Evolutionary conservation across 2,888 invertebrate genomes (phyloP).

Genomic region (Meloe dianella): DNA sequence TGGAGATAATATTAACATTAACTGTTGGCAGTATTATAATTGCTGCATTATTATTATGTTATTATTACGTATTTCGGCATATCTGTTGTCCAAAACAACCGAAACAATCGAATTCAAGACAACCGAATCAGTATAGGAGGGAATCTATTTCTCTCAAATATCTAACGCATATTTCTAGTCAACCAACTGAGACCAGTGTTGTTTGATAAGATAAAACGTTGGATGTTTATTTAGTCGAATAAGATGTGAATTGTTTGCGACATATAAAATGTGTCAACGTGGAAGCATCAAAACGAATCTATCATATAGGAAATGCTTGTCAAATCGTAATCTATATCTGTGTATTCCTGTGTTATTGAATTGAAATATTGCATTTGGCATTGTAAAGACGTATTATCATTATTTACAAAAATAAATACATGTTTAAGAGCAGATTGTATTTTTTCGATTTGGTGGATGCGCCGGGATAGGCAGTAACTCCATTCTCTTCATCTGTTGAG

Average conservation of each 20-base stretch:
- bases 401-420: neutral
- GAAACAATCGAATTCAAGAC: slow-evolving; percentile 40
- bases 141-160: slow-evolving; percentile 69
- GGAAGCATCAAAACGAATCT: no score
- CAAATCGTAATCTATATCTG: no score
- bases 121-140: slow-evolving; percentile 44
- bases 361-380: neutral
- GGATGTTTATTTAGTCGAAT: neutral
- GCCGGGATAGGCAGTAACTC: neutral
- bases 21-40: slow-evolving; percentile 67
- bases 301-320: no score
- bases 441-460: neutral
- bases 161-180: slow-evolving; percentile 65
- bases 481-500: no score
- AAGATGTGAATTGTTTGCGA: no score
- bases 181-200: slow-evolving; percentile 63
- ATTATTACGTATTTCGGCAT: slow-evolving; percentile 70
- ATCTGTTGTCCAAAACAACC: slow-evolving; percentile 62
- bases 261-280: no score
- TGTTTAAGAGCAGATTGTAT: neutral
- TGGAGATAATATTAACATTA: slow-evolving; percentile 66
- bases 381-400: neutral
- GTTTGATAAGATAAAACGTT: slow-evolving; percentile 29
- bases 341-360: no score
- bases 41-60: slow-evolving; percentile 69